These are phyloP conservation scores for Ephialtes manifestator DNA, from an alignment of 2,888 invertebrate species.

Conservation along the genomic window DNA sequence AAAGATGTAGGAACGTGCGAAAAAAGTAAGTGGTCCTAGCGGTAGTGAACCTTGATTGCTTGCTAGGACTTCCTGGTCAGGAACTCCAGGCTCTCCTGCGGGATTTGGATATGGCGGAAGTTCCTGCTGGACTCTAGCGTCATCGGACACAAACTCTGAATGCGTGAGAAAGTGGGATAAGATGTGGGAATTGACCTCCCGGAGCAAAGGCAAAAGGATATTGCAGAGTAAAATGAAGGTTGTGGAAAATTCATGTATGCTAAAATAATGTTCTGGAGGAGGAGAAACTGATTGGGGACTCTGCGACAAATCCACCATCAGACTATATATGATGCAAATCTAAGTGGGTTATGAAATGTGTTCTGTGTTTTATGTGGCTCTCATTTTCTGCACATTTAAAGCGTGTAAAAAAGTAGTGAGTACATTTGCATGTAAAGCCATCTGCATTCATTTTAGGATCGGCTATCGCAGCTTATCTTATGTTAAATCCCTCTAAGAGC, in stretches of 20 bases:
- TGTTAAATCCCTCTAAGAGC: too few relatives aligned
- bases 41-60: constrained; percentile 58
- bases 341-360: not conserved
- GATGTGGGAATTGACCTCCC: constrained; percentile 56
- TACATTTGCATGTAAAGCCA: not conserved
- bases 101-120: constrained; percentile 47
- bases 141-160: constrained; percentile 29
- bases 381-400: too few relatives aligned
- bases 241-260: constrained; percentile 2
- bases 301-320: not conserved
- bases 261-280: not conserved
- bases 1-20: not conserved
- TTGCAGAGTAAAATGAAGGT: not conserved
- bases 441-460: not conserved
- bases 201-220: constrained; percentile 32
- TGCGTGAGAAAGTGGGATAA: constrained; percentile 13
- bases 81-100: constrained; percentile 51
- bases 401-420: not conserved
- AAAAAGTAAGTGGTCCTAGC: constrained; percentile 22
- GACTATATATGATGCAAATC: not conserved
- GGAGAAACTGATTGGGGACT: not conserved
- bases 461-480: too few relatives aligned
- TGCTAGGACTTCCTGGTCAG: constrained; percentile 57
- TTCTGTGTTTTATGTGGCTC: not conserved
- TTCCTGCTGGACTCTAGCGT: constrained; percentile 39